Conservation (phyloP, 2,888 invertebrate genomes). For the Hymenopus coronatus region DNA sequence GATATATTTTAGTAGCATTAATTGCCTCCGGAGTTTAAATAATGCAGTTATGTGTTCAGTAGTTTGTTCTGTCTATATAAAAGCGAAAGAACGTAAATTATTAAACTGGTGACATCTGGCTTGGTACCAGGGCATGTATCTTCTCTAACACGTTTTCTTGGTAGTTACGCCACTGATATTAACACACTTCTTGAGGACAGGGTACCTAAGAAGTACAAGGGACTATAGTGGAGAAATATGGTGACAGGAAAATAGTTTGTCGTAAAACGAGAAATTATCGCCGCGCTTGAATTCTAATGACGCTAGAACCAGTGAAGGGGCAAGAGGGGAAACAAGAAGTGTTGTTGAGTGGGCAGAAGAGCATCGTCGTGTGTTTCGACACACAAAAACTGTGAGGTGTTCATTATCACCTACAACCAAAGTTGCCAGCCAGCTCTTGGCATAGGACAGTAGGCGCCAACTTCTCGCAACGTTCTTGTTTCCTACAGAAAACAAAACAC, state of each 20-base stretch:
- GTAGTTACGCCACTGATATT: neutral
- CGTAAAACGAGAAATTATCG: slow-evolving; percentile 28
- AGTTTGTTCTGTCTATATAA: neutral
- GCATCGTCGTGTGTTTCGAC: neutral
- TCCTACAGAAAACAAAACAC: neutral
- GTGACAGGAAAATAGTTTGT: slow-evolving; percentile 25
- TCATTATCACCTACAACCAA: neutral
- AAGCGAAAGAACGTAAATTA: neutral
- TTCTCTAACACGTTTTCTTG: neutral
- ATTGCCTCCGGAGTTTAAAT: too few species aligned
- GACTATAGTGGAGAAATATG: slow-evolving; percentile 9
- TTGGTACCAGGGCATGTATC: neutral
- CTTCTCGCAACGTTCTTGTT: neutral
- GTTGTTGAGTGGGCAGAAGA: neutral
- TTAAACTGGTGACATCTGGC: neutral
- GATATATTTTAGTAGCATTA: too few species aligned
- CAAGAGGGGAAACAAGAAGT: neutral
- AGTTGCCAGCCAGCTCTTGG: neutral
- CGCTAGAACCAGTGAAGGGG: neutral
- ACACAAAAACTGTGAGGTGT: neutral
- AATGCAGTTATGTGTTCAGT: neutral
- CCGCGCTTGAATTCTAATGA: slow-evolving; percentile 24
- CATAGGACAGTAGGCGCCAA: neutral
- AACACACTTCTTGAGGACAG: neutral
- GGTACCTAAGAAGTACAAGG: neutral